Conservation (phyloP, 2,113 vertebrate genomes). For the Centrocercus urophasianus region DNA sequence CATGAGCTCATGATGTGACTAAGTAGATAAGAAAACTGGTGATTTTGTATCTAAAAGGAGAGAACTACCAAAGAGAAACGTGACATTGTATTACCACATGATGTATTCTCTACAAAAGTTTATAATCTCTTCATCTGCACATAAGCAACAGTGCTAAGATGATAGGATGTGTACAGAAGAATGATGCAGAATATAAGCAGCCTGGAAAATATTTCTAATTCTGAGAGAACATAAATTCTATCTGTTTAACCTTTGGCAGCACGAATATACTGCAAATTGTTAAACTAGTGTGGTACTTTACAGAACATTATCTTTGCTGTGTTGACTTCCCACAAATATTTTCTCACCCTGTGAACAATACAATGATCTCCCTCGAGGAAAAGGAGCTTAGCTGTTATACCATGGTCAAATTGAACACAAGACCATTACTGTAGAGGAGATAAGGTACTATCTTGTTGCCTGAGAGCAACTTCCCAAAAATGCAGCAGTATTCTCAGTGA, state of each 20-base stretch:
- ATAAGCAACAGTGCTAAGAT: background rate
- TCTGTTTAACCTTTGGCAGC: background rate
- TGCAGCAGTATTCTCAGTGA: rapidly evolving
- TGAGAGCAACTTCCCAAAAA: background rate
- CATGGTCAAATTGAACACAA: background rate
- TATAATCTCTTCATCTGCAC: background rate
- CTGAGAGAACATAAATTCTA: background rate
- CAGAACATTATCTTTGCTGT: background rate
- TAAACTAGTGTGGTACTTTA: background rate
- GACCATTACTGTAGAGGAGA: background rate
- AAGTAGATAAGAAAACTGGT: constrained; percentile 1
- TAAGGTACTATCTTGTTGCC: background rate
- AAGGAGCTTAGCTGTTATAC: background rate
- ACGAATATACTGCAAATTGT: background rate
- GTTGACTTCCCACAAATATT: background rate
- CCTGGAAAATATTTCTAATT: background rate
- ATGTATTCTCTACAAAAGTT: background rate
- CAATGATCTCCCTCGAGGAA: background rate
- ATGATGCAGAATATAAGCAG: background rate
- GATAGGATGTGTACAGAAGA: background rate
- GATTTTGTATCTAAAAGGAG: background rate
- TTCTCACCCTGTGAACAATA: background rate
- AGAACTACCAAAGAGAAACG: background rate
- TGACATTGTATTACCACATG: background rate
- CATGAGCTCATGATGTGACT: constrained; percentile 24